Base-by-base conservation (phyloP, 2,888 invertebrate genomes). In the Quadroppia sp. region DNA sequence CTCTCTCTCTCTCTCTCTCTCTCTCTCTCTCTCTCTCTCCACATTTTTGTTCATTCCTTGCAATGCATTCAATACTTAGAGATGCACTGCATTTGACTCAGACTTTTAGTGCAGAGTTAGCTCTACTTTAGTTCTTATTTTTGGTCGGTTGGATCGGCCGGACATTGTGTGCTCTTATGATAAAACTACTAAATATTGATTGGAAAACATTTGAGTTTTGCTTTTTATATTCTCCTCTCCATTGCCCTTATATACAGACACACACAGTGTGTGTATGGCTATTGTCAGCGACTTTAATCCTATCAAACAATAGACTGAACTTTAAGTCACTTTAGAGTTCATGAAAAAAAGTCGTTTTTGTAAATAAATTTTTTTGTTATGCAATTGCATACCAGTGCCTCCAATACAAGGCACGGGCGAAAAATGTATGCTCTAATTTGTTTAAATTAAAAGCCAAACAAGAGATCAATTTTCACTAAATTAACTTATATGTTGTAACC, bases 141-240 rank as follows among this genome's bases (percentile, higher is more conserved):
- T 45, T 45, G 45, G 45, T 45, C 45, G 45, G 45, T 45, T 45
- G 45, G 17, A 17, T 45, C 45, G 45, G 45, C 45, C 45, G 45
- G 45, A 45, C 45, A 45, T 45, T 45, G 45, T 45, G 45, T 45
- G 45, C 17, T 17, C 45, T 45, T 45, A 11, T 45, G 45, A 45
- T 45, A 45, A 45, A 45, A 45, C 45, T 45, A 45, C 45, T 45
- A 45, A 45, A 45, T 45, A 45, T 45, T 45, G 45, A 45, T 45
- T 45, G 45, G 15, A 45, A 45, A 45, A 45, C 45, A 45, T 36
- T 36, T 36, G 36, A 36, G 36, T 36, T 7, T n/a, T n/a, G n/a
- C n/a, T 40, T 40, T 40, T 40, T 13, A 40, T 40, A 6, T 40
- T 40, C 40, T 40, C 13, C 13, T 40, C 40, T 9, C 40, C 13